These are phyloP conservation scores for Enchytraeus crypticus DNA, from an alignment of 2,888 invertebrate species.

Conservation along the genomic window DNA sequence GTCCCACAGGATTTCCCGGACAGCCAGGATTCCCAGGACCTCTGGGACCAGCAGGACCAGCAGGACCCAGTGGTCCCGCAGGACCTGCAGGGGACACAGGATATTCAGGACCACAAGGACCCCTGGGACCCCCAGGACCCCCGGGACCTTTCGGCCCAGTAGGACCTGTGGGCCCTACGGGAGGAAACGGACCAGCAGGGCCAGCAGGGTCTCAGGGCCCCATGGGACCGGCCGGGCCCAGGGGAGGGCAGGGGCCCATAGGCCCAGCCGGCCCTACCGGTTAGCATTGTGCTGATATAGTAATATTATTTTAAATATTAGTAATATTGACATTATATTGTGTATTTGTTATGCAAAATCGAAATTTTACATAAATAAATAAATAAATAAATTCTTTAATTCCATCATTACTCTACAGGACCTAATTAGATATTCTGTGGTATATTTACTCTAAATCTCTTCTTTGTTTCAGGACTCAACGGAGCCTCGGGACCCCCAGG, in stretches of 20 bases:
- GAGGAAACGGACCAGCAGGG: background rate
- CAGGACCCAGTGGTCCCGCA: slow-evolving; percentile 5
- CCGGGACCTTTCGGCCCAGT: background rate
- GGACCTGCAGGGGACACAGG: background rate
- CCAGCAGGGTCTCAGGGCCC: slow-evolving; percentile 4
- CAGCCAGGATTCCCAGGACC: slow-evolving; percentile 15
- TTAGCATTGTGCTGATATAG: background rate
- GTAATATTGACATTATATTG: too few relatives aligned
- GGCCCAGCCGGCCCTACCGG: background rate
- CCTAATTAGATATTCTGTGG: too few relatives aligned
- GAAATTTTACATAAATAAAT: too few relatives aligned
- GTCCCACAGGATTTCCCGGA: slow-evolving; percentile 7
- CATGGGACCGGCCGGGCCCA: background rate
- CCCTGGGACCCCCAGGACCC: background rate
- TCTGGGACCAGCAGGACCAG: slow-evolving; percentile 7
- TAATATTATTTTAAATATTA: too few relatives aligned
- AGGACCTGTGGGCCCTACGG: slow-evolving; percentile 3
- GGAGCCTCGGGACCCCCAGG: slow-evolving; percentile 9
- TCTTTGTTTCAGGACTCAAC: slow-evolving; percentile 3
- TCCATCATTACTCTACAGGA: too few relatives aligned
- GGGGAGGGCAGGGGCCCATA: background rate
- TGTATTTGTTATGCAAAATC: too few relatives aligned
- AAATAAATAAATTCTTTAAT: too few relatives aligned
- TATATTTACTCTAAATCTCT: too few relatives aligned
- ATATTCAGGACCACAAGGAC: background rate